Conservation (phyloP, 1,140 invertebrate species). For the Whitmania pigra region DNA sequence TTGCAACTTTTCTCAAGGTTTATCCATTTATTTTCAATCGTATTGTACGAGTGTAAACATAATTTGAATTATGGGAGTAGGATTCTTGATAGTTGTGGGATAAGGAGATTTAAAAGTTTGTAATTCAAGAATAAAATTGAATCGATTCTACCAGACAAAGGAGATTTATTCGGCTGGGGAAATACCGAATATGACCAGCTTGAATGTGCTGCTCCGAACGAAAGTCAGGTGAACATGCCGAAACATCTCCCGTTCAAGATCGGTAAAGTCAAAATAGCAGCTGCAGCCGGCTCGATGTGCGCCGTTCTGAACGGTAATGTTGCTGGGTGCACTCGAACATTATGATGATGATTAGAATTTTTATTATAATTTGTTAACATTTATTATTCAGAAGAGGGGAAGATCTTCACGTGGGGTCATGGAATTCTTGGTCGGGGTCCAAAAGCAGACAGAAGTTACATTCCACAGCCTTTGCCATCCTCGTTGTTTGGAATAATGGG, state of each 20-base stretch:
- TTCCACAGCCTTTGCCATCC: conserved; percentile 60
- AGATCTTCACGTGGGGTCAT: conserved; percentile 82
- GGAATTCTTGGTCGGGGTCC: conserved; percentile 80
- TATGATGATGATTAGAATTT: too few species aligned
- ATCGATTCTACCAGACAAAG: conserved; percentile 53
- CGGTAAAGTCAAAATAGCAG: conserved; percentile 67
- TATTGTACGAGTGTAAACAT: too few species aligned
- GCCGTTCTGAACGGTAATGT: conserved; percentile 61
- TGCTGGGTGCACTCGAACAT: background rate
- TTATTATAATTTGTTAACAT: background rate
- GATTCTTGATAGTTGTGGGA: too few species aligned
- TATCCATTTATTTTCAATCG: too few species aligned
- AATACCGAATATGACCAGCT: conserved; percentile 87
- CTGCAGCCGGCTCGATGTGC: conserved; percentile 74
- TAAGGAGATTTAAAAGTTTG: too few species aligned
- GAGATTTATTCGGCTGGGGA: conserved; percentile 91
- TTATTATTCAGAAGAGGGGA: conserved; percentile 53
- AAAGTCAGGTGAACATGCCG: conserved; percentile 50
- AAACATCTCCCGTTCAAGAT: conserved; percentile 50
- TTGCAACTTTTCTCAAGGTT: too few species aligned
- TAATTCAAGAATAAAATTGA: too few species aligned
- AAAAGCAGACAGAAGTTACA: conserved; percentile 50
- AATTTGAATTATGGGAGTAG: too few species aligned
- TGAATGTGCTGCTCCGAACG: conserved; percentile 31
- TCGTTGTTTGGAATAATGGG: conserved; percentile 71